Percentiles rank a stretch among this genome's conserved stretches.
phyloP scores from a whole-genome alignment of 2,888 invertebrate genomes.

The Diarsia brunnea region DNA sequence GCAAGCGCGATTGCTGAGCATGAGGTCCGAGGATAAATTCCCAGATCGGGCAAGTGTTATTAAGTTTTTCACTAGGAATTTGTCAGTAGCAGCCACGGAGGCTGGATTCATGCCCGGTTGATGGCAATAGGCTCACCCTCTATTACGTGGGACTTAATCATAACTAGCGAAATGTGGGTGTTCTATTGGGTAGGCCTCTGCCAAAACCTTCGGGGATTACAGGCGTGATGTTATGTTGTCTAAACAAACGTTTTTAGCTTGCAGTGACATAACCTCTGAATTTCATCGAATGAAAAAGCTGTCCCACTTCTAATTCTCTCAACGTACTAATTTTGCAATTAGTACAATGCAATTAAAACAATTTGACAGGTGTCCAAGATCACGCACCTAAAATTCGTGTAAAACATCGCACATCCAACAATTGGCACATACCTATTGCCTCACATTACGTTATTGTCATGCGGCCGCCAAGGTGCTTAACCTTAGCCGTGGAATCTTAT shows the following conservation, averaged over 20 bases:
- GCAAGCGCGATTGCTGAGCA: too few relatives aligned
- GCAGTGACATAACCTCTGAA: too few relatives aligned
- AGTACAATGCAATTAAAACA: neutral
- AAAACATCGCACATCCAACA: slow-evolving; percentile 18
- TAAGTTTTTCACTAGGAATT: neutral
- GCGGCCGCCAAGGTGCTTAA: slow-evolving; percentile 54
- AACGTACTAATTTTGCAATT: neutral
- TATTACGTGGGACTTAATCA: too few relatives aligned
- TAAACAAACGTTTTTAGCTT: too few relatives aligned
- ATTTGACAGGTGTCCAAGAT: slow-evolving; percentile 24
- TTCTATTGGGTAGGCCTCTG: too few relatives aligned
- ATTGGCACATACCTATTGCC: slow-evolving; percentile 38
- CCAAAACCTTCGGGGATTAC: too few relatives aligned
- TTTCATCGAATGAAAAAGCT: neutral
- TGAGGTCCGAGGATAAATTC: neutral
- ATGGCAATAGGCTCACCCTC: too few relatives aligned
- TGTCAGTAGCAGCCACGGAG: neutral
- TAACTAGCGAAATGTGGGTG: too few relatives aligned
- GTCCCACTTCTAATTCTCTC: neutral
- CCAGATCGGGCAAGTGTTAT: neutral
- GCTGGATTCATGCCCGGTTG: neutral
- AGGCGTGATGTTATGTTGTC: too few relatives aligned
- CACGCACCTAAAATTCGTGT: neutral
- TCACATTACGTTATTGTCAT: slow-evolving; percentile 34
- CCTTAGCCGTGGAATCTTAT: slow-evolving; percentile 68